A percentile compares a stretch with the other conserved stretches of the same genome.
phyloP scores from a whole-genome alignment of 2,888 invertebrate genomes.

The Polydrusus tereticollis region DNA sequence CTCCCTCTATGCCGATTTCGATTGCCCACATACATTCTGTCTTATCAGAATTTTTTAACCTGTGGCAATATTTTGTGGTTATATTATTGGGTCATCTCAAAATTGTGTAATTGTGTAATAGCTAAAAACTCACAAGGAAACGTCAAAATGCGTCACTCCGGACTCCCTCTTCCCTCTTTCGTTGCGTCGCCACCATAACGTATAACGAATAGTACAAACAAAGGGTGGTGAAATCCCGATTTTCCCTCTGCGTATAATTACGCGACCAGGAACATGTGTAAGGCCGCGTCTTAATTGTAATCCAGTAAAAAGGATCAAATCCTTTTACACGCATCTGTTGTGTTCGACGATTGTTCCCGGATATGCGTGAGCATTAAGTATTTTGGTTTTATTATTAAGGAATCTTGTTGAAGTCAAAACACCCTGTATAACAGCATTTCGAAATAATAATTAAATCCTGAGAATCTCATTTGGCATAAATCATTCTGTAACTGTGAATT shows the following conservation, averaged over 20 bases:
- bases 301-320: constrained; percentile 64
- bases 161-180: no score
- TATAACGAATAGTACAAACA: constrained; percentile 39
- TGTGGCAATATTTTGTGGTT: no score
- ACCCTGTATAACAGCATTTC: neutral
- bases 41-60: no score
- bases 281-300: constrained; percentile 66
- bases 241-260: constrained; percentile 34
- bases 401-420: neutral
- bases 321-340: constrained; percentile 61
- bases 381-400: neutral
- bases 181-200: neutral
- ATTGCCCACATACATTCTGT: no score
- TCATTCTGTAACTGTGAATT: constrained; percentile 31
- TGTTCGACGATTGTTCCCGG: constrained; percentile 16
- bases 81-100: no score
- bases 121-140: no score
- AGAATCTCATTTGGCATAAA: constrained; percentile 39
- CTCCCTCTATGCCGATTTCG: no score
- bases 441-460: constrained; percentile 3
- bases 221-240: constrained; percentile 20
- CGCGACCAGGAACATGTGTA: constrained; percentile 61
- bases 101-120: no score
- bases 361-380: constrained; percentile 17
- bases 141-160: no score